These are phyloP conservation scores for Drosophila mimica DNA, from an alignment of 2,888 invertebrate species.

Conservation along the genomic window DNA sequence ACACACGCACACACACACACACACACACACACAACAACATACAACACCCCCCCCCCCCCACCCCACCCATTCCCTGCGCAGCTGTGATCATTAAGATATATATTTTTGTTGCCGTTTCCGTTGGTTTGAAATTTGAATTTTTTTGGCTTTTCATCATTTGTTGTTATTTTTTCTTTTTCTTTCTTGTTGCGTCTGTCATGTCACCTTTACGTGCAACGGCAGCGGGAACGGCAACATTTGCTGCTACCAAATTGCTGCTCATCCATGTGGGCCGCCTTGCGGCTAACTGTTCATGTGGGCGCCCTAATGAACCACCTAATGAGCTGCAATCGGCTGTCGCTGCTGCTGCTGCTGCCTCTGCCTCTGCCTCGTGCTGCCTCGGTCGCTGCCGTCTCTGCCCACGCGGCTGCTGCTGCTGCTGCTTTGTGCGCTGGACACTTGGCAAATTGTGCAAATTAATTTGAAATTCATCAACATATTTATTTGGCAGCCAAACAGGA, in stretches of 20 bases:
- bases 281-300: conserved; percentile 60
- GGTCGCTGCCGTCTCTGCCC: background rate
- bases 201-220: conserved; percentile 41
- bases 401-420: background rate
- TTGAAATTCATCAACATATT: conserved; percentile 71
- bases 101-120: conserved; percentile 54
- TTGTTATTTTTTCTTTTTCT: background rate
- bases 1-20: conserved; percentile 15
- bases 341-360: background rate
- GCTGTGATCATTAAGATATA: conserved; percentile 58
- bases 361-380: background rate
- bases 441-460: conserved; percentile 71
- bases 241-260: conserved; percentile 12
- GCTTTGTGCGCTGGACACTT: conserved; percentile 40
- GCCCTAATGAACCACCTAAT: conserved; percentile 67
- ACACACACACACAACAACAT: too few relatives aligned
- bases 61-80: background rate
- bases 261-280: conserved; percentile 23
- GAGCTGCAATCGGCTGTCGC: conserved; percentile 39
- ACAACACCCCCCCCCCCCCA: background rate
- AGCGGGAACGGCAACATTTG: conserved; percentile 12
- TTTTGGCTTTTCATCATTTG: conserved; percentile 6
- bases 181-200: conserved; percentile 12
- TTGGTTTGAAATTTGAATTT: conserved; percentile 35
- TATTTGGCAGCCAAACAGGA: conserved; percentile 67